Percentiles rank a stretch among this genome's conserved stretches.
phyloP scores from a whole-genome alignment of 2,797 vertebrate genomes.

The Adelosebastes latens region DNA sequence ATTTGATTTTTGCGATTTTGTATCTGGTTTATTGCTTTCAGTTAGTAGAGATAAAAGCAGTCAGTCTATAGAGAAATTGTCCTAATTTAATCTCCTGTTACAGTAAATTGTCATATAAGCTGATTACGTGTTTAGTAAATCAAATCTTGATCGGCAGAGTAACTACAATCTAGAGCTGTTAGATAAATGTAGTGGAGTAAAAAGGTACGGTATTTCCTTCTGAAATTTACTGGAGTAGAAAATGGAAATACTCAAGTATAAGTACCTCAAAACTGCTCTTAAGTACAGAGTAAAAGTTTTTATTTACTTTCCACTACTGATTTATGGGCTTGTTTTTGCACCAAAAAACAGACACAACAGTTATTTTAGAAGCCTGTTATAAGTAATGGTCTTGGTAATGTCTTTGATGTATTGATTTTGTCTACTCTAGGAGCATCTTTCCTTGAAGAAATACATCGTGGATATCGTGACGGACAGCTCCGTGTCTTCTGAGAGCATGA shows the following conservation, averaged over 20 bases:
- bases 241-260: neutral
- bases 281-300: neutral
- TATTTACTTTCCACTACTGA: neutral
- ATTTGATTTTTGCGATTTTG: neutral
- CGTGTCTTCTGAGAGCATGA: slow-evolving; percentile 85
- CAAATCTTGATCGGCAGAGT: neutral
- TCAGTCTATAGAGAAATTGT: neutral
- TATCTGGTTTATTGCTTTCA: neutral
- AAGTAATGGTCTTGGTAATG: neutral
- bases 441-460: slow-evolving; percentile 96
- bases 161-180: neutral
- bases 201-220: neutral
- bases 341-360: neutral
- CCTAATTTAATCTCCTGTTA: no score
- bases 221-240: neutral
- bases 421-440: slow-evolving; percentile 92
- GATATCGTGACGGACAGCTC: slow-evolving; percentile 92
- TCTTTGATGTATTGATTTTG: slow-evolving; percentile 32
- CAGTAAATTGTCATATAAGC: neutral
- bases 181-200: neutral
- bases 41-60: neutral
- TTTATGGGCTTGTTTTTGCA: neutral
- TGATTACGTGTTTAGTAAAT: neutral
- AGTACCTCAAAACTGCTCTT: neutral
- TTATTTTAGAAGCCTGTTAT: neutral